Conservation (phyloP, 1,140 invertebrate genomes). For the Zaprionus vittiger region DNA sequence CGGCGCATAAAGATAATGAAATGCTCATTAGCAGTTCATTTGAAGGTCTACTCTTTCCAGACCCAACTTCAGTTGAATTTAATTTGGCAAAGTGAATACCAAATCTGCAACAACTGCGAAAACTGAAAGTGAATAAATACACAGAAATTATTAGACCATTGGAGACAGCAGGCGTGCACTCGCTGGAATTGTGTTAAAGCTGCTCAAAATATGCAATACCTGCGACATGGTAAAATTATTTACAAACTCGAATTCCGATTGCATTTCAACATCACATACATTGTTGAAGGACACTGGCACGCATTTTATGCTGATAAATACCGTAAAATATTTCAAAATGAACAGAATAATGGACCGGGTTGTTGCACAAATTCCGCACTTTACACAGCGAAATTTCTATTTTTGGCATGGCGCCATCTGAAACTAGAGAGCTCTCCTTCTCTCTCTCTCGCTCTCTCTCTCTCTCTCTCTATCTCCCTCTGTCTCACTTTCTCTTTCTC, state of each 20-base stretch:
- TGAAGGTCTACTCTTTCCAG: neutral
- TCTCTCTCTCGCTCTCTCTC: neutral
- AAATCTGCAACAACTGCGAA: neutral
- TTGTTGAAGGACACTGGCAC: neutral
- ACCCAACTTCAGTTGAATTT: neutral
- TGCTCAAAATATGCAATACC: conserved; percentile 9
- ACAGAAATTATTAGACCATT: neutral
- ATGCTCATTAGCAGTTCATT: conserved; percentile 15
- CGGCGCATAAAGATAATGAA: neutral
- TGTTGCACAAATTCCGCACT: conserved; percentile 26
- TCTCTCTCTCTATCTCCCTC: neutral
- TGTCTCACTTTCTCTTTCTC: neutral
- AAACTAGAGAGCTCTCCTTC: neutral
- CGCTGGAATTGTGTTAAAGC: neutral
- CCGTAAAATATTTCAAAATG: conserved; percentile 6
- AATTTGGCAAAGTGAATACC: conserved; percentile 3
- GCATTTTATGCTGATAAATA: conserved; percentile 16
- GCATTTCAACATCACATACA: neutral
- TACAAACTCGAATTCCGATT: neutral
- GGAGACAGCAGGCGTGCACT: neutral
- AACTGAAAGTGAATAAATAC: neutral
- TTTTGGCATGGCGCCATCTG: conserved; percentile 15
- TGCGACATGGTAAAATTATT: neutral
- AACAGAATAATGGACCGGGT: conserved; percentile 17
- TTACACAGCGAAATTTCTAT: conserved; percentile 5